phyloP scores from a whole-genome alignment of 2,888 invertebrate genomes.

The Liodrosophila aerea region DNA sequence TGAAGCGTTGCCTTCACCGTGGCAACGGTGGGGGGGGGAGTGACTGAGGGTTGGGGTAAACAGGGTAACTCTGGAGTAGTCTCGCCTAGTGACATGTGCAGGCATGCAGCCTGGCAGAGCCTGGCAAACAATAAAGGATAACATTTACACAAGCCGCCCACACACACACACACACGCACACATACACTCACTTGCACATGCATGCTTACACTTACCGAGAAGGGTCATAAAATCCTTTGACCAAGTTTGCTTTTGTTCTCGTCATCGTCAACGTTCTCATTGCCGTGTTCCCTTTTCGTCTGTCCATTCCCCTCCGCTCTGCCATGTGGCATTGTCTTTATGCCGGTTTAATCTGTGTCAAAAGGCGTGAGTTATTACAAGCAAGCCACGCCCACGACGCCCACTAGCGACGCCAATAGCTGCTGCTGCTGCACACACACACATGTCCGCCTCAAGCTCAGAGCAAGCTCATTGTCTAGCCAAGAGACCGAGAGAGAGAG shows the following conservation, averaged over 20 bases:
- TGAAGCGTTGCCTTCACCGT: conserved; percentile 46
- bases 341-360: conserved; percentile 77
- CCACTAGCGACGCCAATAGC: conserved; percentile 34
- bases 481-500: not conserved
- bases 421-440: too few relatives aligned
- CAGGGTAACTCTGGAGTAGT: conserved; percentile 30
- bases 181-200: conserved; percentile 2
- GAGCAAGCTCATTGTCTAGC: conserved; percentile 41
- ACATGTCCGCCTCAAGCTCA: conserved; percentile 26
- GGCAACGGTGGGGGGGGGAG: conserved; percentile 5
- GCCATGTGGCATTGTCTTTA: conserved; percentile 64
- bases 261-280: conserved; percentile 59
- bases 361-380: conserved; percentile 79
- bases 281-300: conserved; percentile 21
- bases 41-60: not conserved
- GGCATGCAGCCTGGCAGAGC: conserved; percentile 45
- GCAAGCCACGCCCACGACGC: conserved; percentile 63
- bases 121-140: conserved; percentile 73
- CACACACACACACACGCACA: conserved; percentile 10
- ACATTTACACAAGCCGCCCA: conserved; percentile 62
- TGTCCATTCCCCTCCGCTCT: conserved; percentile 4
- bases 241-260: conserved; percentile 74
- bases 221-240: conserved; percentile 69
- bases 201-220: conserved; percentile 37
- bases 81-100: conserved; percentile 60